phyloP scores from a whole-genome alignment of 2,113 vertebrate species.

The Bubo blakistoni region DNA sequence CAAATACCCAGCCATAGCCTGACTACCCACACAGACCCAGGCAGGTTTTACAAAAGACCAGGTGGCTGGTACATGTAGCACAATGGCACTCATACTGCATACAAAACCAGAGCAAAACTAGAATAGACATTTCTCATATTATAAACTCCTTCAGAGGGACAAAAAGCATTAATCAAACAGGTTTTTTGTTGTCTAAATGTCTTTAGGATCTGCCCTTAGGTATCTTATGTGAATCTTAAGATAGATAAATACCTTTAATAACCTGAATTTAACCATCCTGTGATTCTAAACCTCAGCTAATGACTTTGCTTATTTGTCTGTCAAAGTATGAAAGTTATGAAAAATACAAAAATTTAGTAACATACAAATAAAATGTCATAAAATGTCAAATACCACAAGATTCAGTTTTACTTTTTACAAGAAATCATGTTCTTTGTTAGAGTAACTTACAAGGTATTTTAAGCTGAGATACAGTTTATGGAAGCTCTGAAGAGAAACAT shows the following conservation, averaged over 20 bases:
- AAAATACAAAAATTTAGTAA: not conserved
- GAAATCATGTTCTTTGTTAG: not conserved
- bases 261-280: not conserved
- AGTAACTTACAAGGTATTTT: not conserved
- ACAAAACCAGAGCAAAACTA: not conserved
- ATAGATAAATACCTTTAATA: not conserved
- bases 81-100: rapidly evolving
- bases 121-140: not conserved
- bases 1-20: not conserved
- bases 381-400: not conserved
- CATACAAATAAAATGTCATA: not conserved
- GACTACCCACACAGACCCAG: not conserved
- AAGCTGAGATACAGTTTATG: not conserved
- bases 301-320: not conserved
- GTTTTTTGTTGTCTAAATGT: not conserved
- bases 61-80: not conserved
- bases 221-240: not conserved
- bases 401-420: not conserved
- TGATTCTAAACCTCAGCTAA: not conserved
- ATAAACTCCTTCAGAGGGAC: not conserved
- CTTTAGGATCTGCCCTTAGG: not conserved
- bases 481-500: not conserved
- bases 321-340: not conserved
- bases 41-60: not conserved
- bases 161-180: not conserved